Conservation (phyloP, 2,797 vertebrate genomes). For the Lithobates pipiens region DNA sequence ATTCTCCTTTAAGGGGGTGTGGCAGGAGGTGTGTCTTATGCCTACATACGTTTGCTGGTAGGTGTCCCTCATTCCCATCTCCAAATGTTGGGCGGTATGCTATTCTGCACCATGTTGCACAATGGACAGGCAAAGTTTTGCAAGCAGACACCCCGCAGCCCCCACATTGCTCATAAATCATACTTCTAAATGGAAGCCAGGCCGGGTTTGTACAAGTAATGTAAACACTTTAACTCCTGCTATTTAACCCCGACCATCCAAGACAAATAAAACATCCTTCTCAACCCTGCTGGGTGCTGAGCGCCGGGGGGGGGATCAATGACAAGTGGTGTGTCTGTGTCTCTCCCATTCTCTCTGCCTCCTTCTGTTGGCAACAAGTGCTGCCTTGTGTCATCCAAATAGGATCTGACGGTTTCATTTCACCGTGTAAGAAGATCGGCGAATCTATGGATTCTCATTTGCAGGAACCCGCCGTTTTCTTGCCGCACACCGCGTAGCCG, state of each 20-base stretch:
- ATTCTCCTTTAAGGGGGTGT: too few species aligned
- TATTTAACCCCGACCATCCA: constrained; percentile 50
- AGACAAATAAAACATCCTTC: constrained; percentile 48
- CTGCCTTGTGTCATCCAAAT: constrained; percentile 40
- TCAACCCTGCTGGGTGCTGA: constrained; percentile 51
- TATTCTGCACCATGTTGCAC: not conserved
- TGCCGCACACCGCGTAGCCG: not conserved
- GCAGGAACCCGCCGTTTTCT: not conserved
- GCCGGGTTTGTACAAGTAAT: constrained; percentile 45
- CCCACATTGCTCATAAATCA: constrained; percentile 49
- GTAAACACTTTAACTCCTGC: constrained; percentile 52
- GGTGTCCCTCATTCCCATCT: too few species aligned
- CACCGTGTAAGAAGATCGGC: not conserved
- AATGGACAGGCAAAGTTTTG: not conserved
- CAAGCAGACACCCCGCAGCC: constrained; percentile 20
- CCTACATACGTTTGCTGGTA: too few species aligned
- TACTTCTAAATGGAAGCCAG: constrained; percentile 22
- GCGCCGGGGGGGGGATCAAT: constrained; percentile 32
- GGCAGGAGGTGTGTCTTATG: too few species aligned
- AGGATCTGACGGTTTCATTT: not conserved
- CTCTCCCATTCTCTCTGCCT: not conserved
- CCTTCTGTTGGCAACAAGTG: constrained; percentile 31
- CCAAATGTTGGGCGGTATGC: too few species aligned
- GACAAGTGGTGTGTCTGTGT: constrained; percentile 3
- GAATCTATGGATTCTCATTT: constrained; percentile 6